Evolutionary conservation across 2,113 vertebrate species (phyloP).

Genomic region (Ascaphus truei): DNA sequence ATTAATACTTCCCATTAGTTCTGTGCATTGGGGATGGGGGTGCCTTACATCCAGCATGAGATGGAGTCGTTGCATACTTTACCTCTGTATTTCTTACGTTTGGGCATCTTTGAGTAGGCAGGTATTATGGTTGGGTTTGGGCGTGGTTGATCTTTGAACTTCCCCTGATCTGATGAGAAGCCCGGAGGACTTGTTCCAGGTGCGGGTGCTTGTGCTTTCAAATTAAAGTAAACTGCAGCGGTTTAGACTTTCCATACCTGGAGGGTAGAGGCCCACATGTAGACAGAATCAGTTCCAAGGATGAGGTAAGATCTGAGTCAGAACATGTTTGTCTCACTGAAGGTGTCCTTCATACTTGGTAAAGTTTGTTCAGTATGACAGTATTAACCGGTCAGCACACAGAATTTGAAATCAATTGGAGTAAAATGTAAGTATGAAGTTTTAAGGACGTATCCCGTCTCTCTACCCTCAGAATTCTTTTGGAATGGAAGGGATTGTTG

Average conservation of each 20-base stretch:
- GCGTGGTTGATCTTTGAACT: background rate
- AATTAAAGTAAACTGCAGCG: background rate
- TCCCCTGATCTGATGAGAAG: background rate
- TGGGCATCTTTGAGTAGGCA: background rate
- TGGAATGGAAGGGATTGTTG: constrained; percentile 11
- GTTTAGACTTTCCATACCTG: constrained; percentile 25
- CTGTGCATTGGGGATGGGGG: background rate
- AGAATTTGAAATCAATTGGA: constrained; percentile 1
- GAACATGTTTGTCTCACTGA: background rate
- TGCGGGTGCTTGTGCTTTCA: constrained; percentile 7
- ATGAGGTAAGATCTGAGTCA: constrained; percentile 19
- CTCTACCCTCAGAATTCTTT: background rate
- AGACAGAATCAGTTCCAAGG: constrained; percentile 15
- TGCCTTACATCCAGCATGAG: background rate
- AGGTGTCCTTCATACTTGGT: constrained; percentile 1
- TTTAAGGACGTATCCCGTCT: background rate
- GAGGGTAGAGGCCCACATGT: constrained; percentile 15
- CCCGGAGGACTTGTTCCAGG: background rate
- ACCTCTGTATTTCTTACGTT: background rate
- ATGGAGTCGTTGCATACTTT: background rate
- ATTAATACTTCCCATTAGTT: background rate
- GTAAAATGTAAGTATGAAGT: background rate
- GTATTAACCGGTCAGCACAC: background rate
- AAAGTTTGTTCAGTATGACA: background rate
- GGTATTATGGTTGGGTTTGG: background rate